phyloP scores from a whole-genome alignment of 2,113 vertebrate species.

The Phoxinus phoxinus region DNA sequence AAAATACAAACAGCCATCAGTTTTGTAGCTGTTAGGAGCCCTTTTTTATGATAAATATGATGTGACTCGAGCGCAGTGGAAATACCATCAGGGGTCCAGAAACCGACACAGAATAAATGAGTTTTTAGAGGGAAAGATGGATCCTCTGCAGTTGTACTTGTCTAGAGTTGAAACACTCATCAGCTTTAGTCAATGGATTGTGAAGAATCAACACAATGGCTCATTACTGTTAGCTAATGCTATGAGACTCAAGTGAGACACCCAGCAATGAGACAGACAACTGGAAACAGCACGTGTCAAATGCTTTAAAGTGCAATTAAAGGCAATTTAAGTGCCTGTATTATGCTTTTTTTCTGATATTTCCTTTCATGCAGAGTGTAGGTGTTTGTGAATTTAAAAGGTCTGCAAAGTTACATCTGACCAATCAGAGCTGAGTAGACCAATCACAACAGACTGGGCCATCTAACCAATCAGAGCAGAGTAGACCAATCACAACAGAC shows the following conservation, averaged over 20 bases:
- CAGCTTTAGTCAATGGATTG: slow-evolving; percentile 13
- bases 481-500: too few relatives aligned
- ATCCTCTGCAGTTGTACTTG: background rate
- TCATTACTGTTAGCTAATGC: slow-evolving; percentile 7
- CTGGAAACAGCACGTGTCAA: background rate
- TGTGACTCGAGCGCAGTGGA: background rate
- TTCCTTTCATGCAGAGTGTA: too few relatives aligned
- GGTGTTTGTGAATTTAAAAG: too few relatives aligned
- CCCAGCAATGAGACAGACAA: background rate
- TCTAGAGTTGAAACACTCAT: background rate
- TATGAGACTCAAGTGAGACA: background rate
- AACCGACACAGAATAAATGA: background rate
- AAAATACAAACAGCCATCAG: slow-evolving; percentile 9
- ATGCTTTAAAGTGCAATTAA: too few relatives aligned
- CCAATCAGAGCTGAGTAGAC: too few relatives aligned
- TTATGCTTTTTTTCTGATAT: too few relatives aligned
- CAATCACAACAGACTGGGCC: too few relatives aligned
- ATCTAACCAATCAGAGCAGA: too few relatives aligned
- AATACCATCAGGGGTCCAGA: slow-evolving; percentile 12
- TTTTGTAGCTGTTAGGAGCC: background rate
- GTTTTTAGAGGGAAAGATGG: slow-evolving; percentile 6
- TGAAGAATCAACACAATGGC: slow-evolving; percentile 14
- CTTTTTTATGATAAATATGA: slow-evolving; percentile 11
- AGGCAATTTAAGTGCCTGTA: too few relatives aligned
- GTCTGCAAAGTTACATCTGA: too few relatives aligned